A percentile compares a stretch with the other conserved stretches of the same genome.
phyloP scores from a whole-genome alignment of 2,113 vertebrate species.

The Chitala chitala region DNA sequence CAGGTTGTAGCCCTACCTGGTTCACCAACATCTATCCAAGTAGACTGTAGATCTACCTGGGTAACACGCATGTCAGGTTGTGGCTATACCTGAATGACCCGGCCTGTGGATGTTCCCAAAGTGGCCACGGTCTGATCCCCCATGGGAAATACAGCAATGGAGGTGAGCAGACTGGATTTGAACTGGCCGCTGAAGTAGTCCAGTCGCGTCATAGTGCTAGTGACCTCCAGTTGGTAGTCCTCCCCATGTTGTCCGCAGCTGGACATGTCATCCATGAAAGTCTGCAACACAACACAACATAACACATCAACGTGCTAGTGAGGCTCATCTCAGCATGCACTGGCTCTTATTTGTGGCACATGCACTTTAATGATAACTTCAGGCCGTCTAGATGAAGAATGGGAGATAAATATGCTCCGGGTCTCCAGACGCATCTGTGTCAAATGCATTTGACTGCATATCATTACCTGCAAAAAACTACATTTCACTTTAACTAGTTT shows the following conservation, averaged over 20 bases:
- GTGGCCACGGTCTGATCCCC: slow-evolving; percentile 78
- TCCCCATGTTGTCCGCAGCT: slow-evolving; percentile 78
- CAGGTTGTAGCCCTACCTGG: too few species aligned
- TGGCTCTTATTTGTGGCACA: too few species aligned
- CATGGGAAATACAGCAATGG: slow-evolving; percentile 74
- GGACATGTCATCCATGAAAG: slow-evolving; percentile 70
- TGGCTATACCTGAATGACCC: slow-evolving; percentile 81
- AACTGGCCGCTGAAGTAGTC: slow-evolving; percentile 86
- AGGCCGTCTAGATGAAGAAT: too few species aligned
- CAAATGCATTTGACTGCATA: too few species aligned
- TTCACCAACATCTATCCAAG: too few species aligned
- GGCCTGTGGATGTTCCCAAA: slow-evolving; percentile 81
- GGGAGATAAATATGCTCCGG: too few species aligned
- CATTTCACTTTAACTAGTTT: too few species aligned
- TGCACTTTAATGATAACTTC: too few species aligned
- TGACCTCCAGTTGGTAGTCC: slow-evolving; percentile 83
- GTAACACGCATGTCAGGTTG: too few species aligned
- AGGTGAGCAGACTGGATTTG: slow-evolving; percentile 78
- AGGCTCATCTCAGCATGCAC: neutral
- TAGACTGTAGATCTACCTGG: too few species aligned
- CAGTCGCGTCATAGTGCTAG: slow-evolving; percentile 73
- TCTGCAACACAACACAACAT: slow-evolving; percentile 55
- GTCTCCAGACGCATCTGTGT: too few species aligned
- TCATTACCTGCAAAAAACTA: too few species aligned
- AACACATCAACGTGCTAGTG: neutral